Evolutionary conservation across 1,140 invertebrate species (phyloP).

Genomic region (Bombus sylvicola): DNA sequence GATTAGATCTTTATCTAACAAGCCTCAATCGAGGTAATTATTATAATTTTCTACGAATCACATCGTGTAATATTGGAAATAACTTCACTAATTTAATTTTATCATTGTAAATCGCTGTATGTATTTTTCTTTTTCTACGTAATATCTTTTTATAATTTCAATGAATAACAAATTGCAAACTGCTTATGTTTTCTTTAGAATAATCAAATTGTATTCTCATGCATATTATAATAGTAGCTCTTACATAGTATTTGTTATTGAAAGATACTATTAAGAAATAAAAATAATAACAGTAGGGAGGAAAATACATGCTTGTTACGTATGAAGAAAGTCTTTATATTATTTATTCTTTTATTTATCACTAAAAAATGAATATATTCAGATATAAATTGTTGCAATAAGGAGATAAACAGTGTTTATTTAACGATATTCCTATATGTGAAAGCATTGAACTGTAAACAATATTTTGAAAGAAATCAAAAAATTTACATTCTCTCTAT

Average conservation of each 20-base stretch:
- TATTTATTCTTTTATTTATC: constrained; percentile 40
- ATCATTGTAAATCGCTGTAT: background rate
- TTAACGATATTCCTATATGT: constrained; percentile 11
- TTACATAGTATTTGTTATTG: constrained; percentile 38
- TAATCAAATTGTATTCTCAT: constrained; percentile 13
- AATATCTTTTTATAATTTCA: background rate
- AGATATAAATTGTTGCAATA: constrained; percentile 25
- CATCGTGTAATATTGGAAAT: background rate
- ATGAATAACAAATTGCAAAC: background rate
- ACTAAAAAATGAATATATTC: constrained; percentile 14
- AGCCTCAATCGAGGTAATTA: background rate
- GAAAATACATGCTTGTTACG: constrained; percentile 45
- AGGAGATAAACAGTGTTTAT: constrained; percentile 20
- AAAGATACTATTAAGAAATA: constrained; percentile 25
- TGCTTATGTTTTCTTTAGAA: constrained; percentile 27
- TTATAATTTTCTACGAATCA: constrained; percentile 1
- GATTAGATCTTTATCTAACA: background rate
- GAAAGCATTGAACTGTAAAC: background rate
- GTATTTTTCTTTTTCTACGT: constrained; percentile 4
- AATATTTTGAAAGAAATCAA: background rate
- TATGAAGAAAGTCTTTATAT: constrained; percentile 29
- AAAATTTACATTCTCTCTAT: constrained; percentile 17
- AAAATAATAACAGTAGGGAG: constrained; percentile 36
- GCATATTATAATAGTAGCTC: constrained; percentile 29
- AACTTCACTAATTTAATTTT: background rate